Conservation (phyloP, 2,113 vertebrate genomes). For the Chascanopsetta lugubris region DNA sequence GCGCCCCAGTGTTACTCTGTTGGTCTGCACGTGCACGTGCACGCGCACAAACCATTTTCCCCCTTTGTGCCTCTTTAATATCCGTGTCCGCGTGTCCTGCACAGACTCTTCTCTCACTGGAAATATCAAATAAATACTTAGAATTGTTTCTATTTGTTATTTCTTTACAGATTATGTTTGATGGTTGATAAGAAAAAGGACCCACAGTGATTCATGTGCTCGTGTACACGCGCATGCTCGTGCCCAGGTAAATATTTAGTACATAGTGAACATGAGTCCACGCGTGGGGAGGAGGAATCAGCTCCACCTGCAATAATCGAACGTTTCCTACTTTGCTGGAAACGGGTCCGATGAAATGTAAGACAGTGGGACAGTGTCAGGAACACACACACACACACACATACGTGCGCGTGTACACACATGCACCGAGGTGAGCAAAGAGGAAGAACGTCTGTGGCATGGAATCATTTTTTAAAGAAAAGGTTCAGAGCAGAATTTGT, state of each 20-base stretch:
- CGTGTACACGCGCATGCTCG: background rate
- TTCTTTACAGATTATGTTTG: background rate
- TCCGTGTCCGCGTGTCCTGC: background rate
- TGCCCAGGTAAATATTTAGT: slow-evolving; percentile 14
- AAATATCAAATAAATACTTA: too few species aligned
- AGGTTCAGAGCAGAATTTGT: slow-evolving; percentile 38
- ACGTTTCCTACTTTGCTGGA: slow-evolving; percentile 13
- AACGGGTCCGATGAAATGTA: slow-evolving; percentile 40
- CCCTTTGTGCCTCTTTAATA: background rate
- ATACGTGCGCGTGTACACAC: background rate
- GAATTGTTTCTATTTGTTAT: background rate
- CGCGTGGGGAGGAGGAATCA: slow-evolving; percentile 16
- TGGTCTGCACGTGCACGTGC: background rate
- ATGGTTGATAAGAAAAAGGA: background rate
- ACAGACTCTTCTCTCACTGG: background rate
- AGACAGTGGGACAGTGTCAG: slow-evolving; percentile 24
- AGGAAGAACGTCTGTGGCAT: slow-evolving; percentile 51
- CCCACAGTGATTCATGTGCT: background rate
- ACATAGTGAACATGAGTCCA: background rate
- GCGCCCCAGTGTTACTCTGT: slow-evolving; percentile 18
- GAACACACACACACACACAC: slow-evolving; percentile 7
- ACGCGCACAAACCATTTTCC: background rate
- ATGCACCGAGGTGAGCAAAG: slow-evolving; percentile 52
- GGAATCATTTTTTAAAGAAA: slow-evolving; percentile 41
- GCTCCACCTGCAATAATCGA: slow-evolving; percentile 6